These are phyloP conservation scores for Parnassius apollo DNA, from an alignment of 2,888 invertebrate genomes.

Conservation along the genomic window DNA sequence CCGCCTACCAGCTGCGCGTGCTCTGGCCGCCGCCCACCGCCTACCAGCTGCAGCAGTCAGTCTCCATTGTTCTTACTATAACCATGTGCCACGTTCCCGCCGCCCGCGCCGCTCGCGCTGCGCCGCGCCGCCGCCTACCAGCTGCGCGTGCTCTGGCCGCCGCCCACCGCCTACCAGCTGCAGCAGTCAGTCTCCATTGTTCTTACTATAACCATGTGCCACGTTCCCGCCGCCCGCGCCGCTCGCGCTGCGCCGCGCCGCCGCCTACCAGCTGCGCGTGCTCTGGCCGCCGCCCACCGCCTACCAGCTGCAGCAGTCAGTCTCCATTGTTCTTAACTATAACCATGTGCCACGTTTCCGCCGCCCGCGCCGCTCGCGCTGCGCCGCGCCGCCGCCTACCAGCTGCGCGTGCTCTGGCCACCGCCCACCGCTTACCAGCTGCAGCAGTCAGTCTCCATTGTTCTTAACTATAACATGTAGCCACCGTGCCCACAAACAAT, in stretches of 20 bases:
- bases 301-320: conserved; percentile 54
- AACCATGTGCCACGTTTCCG: conserved; percentile 79
- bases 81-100: conserved; percentile 81
- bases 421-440: conserved; percentile 63
- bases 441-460: conserved; percentile 47
- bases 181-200: conserved; percentile 46
- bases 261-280: conserved; percentile 81
- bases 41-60: conserved; percentile 54
- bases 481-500: too few species aligned
- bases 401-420: conserved; percentile 85
- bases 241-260: conserved; percentile 67
- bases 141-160: conserved; percentile 85
- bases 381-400: conserved; percentile 56
- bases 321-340: conserved; percentile 12
- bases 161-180: conserved; percentile 60
- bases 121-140: conserved; percentile 60
- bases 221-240: conserved; percentile 88
- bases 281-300: conserved; percentile 83
- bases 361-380: conserved; percentile 85
- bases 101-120: conserved; percentile 84
- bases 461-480: conserved; percentile 32
- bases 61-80: conserved; percentile 13
- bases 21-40: conserved; percentile 83
- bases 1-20: conserved; percentile 81
- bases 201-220: neutral